Percentiles rank a stretch among this genome's conserved stretches.
These are phyloP conservation scores for Acrossocheilus wenchowensis DNA, from an alignment of 2,797 vertebrate genomes.

Conservation along the genomic window DNA sequence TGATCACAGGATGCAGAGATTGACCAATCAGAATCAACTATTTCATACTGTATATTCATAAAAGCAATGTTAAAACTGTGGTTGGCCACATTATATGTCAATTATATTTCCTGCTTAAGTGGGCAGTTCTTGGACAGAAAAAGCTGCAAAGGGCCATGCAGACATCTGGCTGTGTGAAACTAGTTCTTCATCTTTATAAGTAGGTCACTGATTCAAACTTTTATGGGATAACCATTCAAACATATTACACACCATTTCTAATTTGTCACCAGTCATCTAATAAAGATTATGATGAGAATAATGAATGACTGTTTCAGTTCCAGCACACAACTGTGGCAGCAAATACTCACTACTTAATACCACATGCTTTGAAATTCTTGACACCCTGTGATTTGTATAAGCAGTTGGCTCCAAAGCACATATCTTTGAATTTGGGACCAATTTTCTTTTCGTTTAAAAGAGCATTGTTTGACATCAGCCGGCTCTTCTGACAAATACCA, in stretches of 20 bases:
- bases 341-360: slow-evolving; percentile 7
- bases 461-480: slow-evolving; percentile 9
- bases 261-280: slow-evolving; percentile 7
- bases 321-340: background rate
- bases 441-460: slow-evolving; percentile 17
- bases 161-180: background rate
- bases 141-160: background rate
- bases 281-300: background rate
- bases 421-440: slow-evolving; percentile 21
- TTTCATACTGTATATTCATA: background rate
- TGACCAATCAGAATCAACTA: background rate
- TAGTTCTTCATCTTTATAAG: background rate
- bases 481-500: slow-evolving; percentile 29
- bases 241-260: background rate
- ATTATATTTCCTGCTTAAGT: background rate
- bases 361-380: slow-evolving; percentile 27
- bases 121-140: background rate
- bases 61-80: background rate
- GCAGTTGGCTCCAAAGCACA: slow-evolving; percentile 1
- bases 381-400: slow-evolving; percentile 30
- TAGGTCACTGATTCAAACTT: background rate
- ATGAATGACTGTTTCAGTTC: background rate
- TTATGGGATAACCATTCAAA: background rate
- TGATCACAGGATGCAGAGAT: background rate
- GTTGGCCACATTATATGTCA: background rate